Conservation (phyloP, 2,113 vertebrate species). For the Oryzias woworae region DNA sequence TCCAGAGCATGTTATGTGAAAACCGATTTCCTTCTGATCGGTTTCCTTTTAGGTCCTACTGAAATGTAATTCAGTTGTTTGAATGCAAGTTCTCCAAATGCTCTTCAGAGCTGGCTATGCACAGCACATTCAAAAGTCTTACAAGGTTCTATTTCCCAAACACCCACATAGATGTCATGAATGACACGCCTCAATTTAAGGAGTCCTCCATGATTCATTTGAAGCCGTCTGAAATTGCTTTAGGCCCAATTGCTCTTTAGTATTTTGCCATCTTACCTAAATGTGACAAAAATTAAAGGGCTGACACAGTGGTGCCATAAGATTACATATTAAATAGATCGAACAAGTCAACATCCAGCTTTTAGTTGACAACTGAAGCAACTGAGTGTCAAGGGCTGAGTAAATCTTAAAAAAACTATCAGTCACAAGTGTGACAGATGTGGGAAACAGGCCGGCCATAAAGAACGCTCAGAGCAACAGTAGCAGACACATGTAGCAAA, state of each 20-base stretch:
- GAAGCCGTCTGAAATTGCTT: slow-evolving; percentile 11
- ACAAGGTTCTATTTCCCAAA: neutral
- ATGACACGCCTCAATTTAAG: slow-evolving; percentile 14
- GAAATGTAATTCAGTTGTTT: slow-evolving; percentile 13
- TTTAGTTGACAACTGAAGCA: slow-evolving; percentile 13
- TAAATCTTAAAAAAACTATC: slow-evolving; percentile 23
- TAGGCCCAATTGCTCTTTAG: slow-evolving; percentile 25
- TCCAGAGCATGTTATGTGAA: slow-evolving; percentile 29
- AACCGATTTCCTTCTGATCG: slow-evolving; percentile 3
- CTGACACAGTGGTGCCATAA: slow-evolving; percentile 35
- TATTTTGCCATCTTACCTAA: slow-evolving; percentile 16
- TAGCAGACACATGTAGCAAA: slow-evolving; percentile 74
- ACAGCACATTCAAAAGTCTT: slow-evolving; percentile 27
- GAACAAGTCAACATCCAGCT: slow-evolving; percentile 6
- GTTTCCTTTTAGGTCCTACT: slow-evolving; percentile 18
- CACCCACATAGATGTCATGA: slow-evolving; percentile 29
- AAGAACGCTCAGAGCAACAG: slow-evolving; percentile 23
- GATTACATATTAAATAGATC: slow-evolving; percentile 15
- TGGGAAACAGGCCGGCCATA: neutral
- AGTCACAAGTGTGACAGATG: slow-evolving; percentile 4
- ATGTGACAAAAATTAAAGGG: slow-evolving; percentile 55
- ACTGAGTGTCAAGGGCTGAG: slow-evolving; percentile 31
- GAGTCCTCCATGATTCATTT: slow-evolving; percentile 5
- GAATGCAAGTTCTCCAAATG: slow-evolving; percentile 25
- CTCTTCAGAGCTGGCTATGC: slow-evolving; percentile 53